A percentile compares a stretch with the other conserved stretches of the same genome.
Evolutionary conservation across 1,140 invertebrate species (phyloP).

Genomic region (Acromyrmex heyeri): DNA sequence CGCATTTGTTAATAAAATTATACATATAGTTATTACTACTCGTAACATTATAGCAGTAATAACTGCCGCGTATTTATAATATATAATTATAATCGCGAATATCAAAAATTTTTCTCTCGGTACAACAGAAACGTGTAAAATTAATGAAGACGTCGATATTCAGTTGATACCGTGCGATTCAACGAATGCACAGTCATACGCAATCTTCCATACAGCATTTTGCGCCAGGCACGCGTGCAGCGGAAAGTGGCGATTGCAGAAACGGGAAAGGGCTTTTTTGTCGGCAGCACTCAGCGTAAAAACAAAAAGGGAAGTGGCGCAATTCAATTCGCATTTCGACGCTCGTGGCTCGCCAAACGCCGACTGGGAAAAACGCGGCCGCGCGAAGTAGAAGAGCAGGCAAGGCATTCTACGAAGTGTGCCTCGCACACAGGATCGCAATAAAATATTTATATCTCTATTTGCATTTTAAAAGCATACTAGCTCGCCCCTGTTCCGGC

Average conservation of each 20-base stretch:
- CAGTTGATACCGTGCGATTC: neutral
- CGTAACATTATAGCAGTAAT: too few species aligned
- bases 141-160: constrained; percentile 5
- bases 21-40: too few species aligned
- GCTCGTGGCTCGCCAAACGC: constrained; percentile 37
- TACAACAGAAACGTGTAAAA: neutral
- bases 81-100: too few species aligned
- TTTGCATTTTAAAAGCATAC: constrained; percentile 81
- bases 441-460: constrained; percentile 83
- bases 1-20: too few species aligned
- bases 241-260: constrained; percentile 14
- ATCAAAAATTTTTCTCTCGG: too few species aligned
- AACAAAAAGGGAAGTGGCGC: constrained; percentile 53
- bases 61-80: too few species aligned
- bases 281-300: neutral
- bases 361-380: constrained; percentile 47
- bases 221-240: neutral
- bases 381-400: constrained; percentile 8
- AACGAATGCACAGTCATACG: neutral
- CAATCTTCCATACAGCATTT: neutral
- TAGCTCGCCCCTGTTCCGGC: constrained; percentile 64
- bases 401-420: constrained; percentile 15
- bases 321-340: constrained; percentile 71
- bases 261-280: constrained; percentile 1
- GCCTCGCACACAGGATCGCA: constrained; percentile 70